phyloP scores from a whole-genome alignment of 2,888 invertebrate species.

The Acanthoscelides obtectus region DNA sequence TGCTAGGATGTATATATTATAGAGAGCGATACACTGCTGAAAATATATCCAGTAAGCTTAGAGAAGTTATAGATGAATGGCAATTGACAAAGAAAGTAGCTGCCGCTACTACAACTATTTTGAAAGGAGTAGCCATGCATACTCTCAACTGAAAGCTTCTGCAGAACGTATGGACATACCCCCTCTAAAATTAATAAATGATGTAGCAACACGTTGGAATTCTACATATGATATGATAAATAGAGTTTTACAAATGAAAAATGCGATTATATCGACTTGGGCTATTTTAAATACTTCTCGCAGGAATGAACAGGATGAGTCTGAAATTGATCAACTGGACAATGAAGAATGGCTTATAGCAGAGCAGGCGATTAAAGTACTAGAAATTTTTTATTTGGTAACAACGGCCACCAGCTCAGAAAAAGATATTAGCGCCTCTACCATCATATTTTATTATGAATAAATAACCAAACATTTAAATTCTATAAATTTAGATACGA shows the following conservation, averaged over 20 bases:
- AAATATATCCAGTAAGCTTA: constrained; percentile 10
- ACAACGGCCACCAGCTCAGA: neutral
- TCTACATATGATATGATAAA: neutral
- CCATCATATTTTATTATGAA: neutral
- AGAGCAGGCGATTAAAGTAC: neutral
- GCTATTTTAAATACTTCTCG: neutral
- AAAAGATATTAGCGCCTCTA: neutral
- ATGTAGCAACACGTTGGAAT: constrained; percentile 1
- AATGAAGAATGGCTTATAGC: neutral
- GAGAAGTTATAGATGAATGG: constrained; percentile 8
- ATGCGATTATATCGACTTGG: neutral
- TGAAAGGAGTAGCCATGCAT: neutral
- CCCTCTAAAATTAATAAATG: constrained; percentile 3
- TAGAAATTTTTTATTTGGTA: neutral
- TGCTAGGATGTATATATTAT: constrained; percentile 10
- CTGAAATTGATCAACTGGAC: neutral
- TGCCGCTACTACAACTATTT: constrained; percentile 5
- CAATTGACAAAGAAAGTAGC: constrained; percentile 8
- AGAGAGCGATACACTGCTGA: constrained; percentile 11
- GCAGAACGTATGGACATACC: constrained; percentile 5
- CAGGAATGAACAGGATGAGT: neutral
- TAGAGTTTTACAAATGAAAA: neutral
- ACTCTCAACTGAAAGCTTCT: constrained; percentile 10
- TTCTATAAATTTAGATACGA: neutral
- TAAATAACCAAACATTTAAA: neutral